These are phyloP conservation scores for Alouatta palliata DNA, from an alignment of 2,113 vertebrate species.

Conservation along the genomic window DNA sequence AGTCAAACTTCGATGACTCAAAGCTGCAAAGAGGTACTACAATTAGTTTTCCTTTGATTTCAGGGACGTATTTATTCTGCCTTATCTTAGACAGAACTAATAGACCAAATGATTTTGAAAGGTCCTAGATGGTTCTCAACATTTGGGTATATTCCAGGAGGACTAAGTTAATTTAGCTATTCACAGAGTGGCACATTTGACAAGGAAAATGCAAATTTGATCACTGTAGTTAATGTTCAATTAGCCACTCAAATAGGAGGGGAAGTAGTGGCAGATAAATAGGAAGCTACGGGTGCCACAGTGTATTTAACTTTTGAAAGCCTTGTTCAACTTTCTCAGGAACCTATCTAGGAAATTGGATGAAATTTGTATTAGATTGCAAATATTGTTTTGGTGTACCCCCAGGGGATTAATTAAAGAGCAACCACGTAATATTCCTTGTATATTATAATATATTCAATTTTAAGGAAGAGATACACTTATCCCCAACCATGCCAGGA, in stretches of 20 bases:
- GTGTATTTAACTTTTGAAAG: constrained; percentile 31
- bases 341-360: neutral
- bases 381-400: neutral
- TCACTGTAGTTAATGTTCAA: constrained; percentile 20
- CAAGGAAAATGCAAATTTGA: constrained; percentile 56
- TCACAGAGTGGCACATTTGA: constrained; percentile 56
- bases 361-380: neutral
- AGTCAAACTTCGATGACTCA: constrained; percentile 42
- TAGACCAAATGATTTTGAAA: constrained; percentile 60
- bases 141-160: constrained; percentile 68
- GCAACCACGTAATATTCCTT: neutral
- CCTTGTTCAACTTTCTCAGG: neutral
- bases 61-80: constrained; percentile 52
- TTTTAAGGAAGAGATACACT: constrained; percentile 2
- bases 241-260: constrained; percentile 35
- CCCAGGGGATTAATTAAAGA: constrained; percentile 4
- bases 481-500: neutral
- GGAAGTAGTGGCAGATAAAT: neutral
- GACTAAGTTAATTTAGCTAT: constrained; percentile 67
- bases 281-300: neutral
- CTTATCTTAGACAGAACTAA: constrained; percentile 67
- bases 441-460: neutral
- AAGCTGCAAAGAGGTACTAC: constrained; percentile 45
- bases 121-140: constrained; percentile 55
- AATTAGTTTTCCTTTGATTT: constrained; percentile 73